These are phyloP conservation scores for Mesorhabditis spiculigera DNA, from an alignment of 2,888 invertebrate genomes.

Conservation along the genomic window DNA sequence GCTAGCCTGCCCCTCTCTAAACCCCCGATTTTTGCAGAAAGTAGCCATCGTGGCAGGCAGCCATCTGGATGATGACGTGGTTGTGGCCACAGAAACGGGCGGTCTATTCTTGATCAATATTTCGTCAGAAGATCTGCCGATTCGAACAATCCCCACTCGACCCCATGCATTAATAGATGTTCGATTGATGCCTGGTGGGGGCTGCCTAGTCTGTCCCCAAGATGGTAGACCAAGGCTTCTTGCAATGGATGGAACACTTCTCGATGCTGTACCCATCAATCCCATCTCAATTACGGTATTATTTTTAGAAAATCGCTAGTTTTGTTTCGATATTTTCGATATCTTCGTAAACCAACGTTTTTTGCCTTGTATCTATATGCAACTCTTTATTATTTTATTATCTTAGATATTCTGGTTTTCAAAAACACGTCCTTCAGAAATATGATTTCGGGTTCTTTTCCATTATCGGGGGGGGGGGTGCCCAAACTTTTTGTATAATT, in stretches of 20 bases:
- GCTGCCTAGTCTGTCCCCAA: background rate
- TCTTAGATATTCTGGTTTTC: too few relatives aligned
- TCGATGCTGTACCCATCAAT: background rate
- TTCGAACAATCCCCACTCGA: background rate
- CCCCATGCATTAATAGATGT: background rate
- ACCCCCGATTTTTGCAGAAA: background rate
- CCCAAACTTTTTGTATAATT: too few relatives aligned
- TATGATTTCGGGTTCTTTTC: too few relatives aligned
- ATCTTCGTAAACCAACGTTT: background rate
- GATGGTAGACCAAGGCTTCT: background rate
- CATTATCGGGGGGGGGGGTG: too few relatives aligned
- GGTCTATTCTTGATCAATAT: background rate
- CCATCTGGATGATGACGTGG: background rate
- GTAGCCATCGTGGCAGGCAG: background rate
- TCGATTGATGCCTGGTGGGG: background rate
- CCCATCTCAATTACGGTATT: too few relatives aligned
- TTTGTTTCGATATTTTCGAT: background rate
- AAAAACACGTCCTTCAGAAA: too few relatives aligned
- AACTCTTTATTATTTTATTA: too few relatives aligned
- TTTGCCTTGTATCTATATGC: too few relatives aligned
- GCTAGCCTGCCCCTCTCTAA: background rate
- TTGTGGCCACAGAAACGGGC: background rate
- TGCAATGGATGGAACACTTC: constrained; percentile 1
- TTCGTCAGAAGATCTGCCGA: background rate
- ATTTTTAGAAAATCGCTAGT: background rate